Conservation (phyloP, 1,140 invertebrate genomes). For the Alviniconcha marisindica region DNA sequence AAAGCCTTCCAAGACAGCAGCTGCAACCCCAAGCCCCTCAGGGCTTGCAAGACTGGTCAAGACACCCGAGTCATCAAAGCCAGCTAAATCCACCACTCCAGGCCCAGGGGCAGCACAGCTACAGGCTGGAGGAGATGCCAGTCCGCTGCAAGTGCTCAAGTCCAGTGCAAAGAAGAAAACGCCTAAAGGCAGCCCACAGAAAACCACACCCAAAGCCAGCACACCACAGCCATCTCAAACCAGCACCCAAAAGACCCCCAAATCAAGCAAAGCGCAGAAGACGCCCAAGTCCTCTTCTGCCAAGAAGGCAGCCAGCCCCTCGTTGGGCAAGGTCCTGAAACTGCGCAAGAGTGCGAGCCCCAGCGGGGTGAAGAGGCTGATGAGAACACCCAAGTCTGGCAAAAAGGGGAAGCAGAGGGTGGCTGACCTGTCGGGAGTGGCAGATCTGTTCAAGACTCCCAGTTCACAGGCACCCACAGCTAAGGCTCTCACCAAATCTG, state of each 20-base stretch:
- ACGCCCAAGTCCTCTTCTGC: background rate
- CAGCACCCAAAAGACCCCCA: background rate
- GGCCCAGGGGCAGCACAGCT: background rate
- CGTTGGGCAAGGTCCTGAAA: slow-evolving; percentile 42
- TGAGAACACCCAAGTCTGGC: slow-evolving; percentile 50
- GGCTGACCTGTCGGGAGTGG: slow-evolving; percentile 41
- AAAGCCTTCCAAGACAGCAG: slow-evolving; percentile 28
- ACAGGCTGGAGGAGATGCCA: background rate
- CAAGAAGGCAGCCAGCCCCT: background rate
- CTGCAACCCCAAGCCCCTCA: slow-evolving; percentile 29
- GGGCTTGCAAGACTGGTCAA: background rate
- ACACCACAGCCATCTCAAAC: background rate
- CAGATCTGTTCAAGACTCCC: slow-evolving; percentile 48
- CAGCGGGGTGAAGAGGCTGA: slow-evolving; percentile 43
- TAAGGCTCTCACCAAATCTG: slow-evolving; percentile 23
- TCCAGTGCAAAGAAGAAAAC: background rate
- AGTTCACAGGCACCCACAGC: slow-evolving; percentile 6
- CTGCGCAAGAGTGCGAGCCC: slow-evolving; percentile 39
- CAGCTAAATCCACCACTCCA: background rate
- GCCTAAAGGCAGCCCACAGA: background rate
- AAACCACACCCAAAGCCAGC: background rate
- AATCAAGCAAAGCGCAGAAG: background rate
- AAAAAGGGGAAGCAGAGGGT: slow-evolving; percentile 25
- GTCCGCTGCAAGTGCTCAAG: background rate
- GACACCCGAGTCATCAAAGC: background rate